These are phyloP conservation scores for Melanogrammus aeglefinus DNA, from an alignment of 2,797 vertebrate species.

Conservation along the genomic window DNA sequence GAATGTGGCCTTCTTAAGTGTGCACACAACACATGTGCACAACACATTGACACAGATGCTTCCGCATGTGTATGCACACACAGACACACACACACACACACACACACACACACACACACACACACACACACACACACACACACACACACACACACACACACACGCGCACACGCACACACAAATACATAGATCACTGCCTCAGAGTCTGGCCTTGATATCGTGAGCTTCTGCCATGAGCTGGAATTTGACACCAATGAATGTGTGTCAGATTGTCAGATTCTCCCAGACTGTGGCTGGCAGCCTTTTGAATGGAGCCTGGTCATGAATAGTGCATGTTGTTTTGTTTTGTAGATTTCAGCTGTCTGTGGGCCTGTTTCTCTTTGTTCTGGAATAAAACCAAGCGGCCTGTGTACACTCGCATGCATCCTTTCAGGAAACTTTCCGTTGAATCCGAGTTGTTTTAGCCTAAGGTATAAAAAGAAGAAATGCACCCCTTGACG, in stretches of 20 bases:
- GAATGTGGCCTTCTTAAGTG: constrained; percentile 41
- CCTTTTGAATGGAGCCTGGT: constrained; percentile 67
- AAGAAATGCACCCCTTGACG: constrained; percentile 58
- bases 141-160: constrained; percentile 35
- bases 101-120: constrained; percentile 25
- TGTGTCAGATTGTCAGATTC: constrained; percentile 76
- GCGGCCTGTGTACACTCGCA: constrained; percentile 60
- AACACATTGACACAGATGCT: constrained; percentile 13
- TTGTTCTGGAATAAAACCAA: constrained; percentile 68
- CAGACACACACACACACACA: no score
- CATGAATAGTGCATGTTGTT: constrained; percentile 81
- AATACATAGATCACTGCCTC: constrained; percentile 48
- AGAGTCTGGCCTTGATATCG: constrained; percentile 76
- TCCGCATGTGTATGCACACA: neutral
- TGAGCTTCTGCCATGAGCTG: constrained; percentile 76
- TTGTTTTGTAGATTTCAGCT: constrained; percentile 70
- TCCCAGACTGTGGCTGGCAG: constrained; percentile 40
- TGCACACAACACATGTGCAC: constrained; percentile 15
- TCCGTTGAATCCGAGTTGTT: constrained; percentile 68
- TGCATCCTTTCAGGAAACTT: constrained; percentile 70
- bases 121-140: constrained; percentile 38
- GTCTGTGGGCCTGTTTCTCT: constrained; percentile 70
- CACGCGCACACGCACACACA: constrained; percentile 24
- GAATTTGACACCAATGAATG: constrained; percentile 78
- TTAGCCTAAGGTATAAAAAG: constrained; percentile 61